Evolutionary conservation across 64 coral and sea anemone genomes (phyloP), one percentile per base, ranked within the genome.

Genomic region (Actinia equina): DNA sequence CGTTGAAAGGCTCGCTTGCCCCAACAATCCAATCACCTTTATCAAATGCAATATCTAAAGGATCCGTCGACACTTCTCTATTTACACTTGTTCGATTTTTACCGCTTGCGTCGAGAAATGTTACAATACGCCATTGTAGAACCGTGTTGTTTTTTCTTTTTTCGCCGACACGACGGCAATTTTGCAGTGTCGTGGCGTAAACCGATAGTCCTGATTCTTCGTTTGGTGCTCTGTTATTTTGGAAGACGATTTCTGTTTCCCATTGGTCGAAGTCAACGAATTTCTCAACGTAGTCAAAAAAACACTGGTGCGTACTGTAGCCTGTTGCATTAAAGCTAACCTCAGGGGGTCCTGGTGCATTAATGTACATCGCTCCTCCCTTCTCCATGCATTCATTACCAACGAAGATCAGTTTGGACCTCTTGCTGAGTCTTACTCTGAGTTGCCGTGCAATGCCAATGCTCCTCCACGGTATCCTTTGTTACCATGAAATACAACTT

Each of bases 401-500:
- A 79, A 92, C 18, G 65, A 98, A 98, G 26, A 86, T 54, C 22
- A 98, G 87, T 18, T 56, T 87, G 65, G 95, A 94, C 20, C 87
- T 70, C 56, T 91, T 81, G 43, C 59, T 43, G 30, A 98, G 89
- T 69, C 78, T 77, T 17, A 98, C 86, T 84, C 83, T 87, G 57
- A 91, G 87, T 92, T 90, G 45, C 95, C 95, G 85, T 98, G 94
- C 85, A 98, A 88, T 46, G 92, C 95, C 17, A 98, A 51, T 7
- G 89, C 95, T 23, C 95, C 95, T 4, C 95, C 95, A 89, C 90
- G 89, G 27, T 92, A 92, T 17, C 95, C 95, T 82, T 5, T 86
- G 44, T 98, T 98, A n/a, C 69, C 51, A 19, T 49, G 79, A 51
- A 98, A 94, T n/a, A 44, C 53, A 3, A 98, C 89, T 16, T 92